These are phyloP conservation scores for Cliona cf. orientalis DNA, from an alignment of 37 sponge, comb jelly and placozoan species.

Conservation along the genomic window DNA sequence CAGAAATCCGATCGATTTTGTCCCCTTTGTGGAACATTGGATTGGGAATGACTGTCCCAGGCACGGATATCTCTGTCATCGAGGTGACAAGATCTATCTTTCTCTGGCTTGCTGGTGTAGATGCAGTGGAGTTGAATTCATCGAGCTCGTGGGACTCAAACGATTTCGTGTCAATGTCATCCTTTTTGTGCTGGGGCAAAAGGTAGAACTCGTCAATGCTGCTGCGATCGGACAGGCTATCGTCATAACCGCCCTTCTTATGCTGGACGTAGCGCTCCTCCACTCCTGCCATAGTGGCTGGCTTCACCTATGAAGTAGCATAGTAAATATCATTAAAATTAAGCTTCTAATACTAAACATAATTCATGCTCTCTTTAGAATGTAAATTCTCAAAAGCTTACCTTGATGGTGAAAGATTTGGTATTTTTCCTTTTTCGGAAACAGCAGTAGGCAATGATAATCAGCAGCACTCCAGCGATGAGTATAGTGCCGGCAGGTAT, in stretches of 20 bases:
- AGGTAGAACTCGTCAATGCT: constrained; percentile 20
- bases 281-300: background rate
- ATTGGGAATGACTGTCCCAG: background rate
- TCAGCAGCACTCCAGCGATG: constrained; percentile 1
- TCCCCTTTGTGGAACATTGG: too few species aligned
- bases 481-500: constrained; percentile 39
- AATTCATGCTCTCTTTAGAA: background rate
- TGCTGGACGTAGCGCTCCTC: constrained; percentile 10
- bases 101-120: constrained; percentile 16
- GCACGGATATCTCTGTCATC: background rate
- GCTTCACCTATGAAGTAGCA: background rate
- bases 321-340: too few species aligned
- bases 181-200: background rate
- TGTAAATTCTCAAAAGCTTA: background rate
- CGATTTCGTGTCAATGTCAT: background rate
- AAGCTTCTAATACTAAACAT: too few species aligned
- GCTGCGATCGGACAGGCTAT: background rate
- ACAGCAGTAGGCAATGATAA: constrained; percentile 1
- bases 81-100: constrained; percentile 4
- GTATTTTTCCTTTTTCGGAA: background rate
- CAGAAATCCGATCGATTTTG: too few species aligned
- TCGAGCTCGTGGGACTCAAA: background rate
- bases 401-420: background rate
- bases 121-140: constrained; percentile 8
- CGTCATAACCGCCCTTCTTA: background rate